Base-by-base conservation (phyloP, 1,140 invertebrate species). In the Camponotus vicinus region DNA sequence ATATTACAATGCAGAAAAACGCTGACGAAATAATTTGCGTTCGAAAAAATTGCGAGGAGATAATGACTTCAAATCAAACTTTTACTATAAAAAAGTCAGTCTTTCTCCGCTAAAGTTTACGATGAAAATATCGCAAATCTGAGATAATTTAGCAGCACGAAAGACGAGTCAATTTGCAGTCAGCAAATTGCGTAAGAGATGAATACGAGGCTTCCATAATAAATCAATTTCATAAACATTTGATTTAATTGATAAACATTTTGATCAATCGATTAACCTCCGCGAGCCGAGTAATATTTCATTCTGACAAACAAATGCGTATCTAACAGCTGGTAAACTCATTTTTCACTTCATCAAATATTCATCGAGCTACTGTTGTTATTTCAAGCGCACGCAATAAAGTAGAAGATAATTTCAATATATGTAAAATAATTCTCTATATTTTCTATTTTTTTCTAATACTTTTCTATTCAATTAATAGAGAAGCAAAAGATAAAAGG, bases 341-440 rank as follows among this genome's bases (percentile, higher is more conserved):
- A 49, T 78, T 78, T 77, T 57, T 77, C 15, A 34, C 32, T 77
- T 40, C 18, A 45, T 78, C 8, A 77, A 61, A 76, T 8, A n/a
- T 57, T 42, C n/a, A 59, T 61, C 55, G 40, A 64, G 40, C 55
- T 45, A 11, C 15, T 34, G 15, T 15, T 9, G 9, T 8, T 57
- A 37, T 34, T 27, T 64, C 18, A 45, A 8, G 27, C 21, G 34
- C 40, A n/a, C 21, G 34, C 40, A 34, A 49, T 78, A 45, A 78
- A 66, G n/a, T n/a, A 61, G 7, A 9, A 15, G 0, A 18, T 27
- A 2, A 45, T 45, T 45, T 5, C 15, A 64, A 63, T 13, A n/a
- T 64, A 5, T 45, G 8, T 45, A 9, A 45, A 45, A 45, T 45
- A 45, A 42, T 42, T 42, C 42, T 9, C 9, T 45, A 45, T 3